Evolutionary conservation across 92 coral and sea anemone species (phyloP), one percentile per base, ranked within the genome.

Genomic region (Nematostella vectensis): DNA sequence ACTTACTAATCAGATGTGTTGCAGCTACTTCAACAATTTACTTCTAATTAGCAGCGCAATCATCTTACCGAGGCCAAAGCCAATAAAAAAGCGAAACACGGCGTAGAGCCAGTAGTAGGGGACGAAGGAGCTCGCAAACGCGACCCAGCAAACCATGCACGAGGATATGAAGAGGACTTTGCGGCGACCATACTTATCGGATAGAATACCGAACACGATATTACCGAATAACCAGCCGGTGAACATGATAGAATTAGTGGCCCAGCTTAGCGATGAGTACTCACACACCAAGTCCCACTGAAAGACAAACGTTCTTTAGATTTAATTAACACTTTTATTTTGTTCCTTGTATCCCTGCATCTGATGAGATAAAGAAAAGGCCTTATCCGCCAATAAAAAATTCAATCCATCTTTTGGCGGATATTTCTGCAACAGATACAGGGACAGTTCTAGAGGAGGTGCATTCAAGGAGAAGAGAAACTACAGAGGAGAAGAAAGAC

Each of bases 231-330:
- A 48, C 99, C 99, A 93, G 2, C 99, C 99, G 4, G 75, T 49
- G 61, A 88, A 93, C 70, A 73, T 58, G 72, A 93, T 62, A 6
- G 99, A 80, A 37, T 61, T 78, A 0, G 96, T 77, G 52, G 74
- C 75, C 51, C 85, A 82, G 28, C 83, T 71, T 52, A 86, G 78
- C 25, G 68, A 53, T 15, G 95, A 83, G 13, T 65, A 55, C 20
- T 67, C 76, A 50, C 98, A 91, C 8, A 91, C 93, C 22, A 91
- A 76, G 22, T 88, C 91, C 93, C 94, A 91, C 98, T 91, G 78
- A 31, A 37, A 47, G 1, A 18, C 30, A 23, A 51, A n/a, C n/a
- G n/a, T n/a, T n/a, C n/a, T n/a, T n/a, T n/a, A n/a, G n/a, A n/a
- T n/a, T n/a, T 17, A 20, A 3, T 6, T 4, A 60, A 21, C 43